Percentiles rank a stretch among this genome's conserved stretches.
phyloP scores from a whole-genome alignment of 2,888 invertebrate genomes.

The Seladonia tumulorum region DNA sequence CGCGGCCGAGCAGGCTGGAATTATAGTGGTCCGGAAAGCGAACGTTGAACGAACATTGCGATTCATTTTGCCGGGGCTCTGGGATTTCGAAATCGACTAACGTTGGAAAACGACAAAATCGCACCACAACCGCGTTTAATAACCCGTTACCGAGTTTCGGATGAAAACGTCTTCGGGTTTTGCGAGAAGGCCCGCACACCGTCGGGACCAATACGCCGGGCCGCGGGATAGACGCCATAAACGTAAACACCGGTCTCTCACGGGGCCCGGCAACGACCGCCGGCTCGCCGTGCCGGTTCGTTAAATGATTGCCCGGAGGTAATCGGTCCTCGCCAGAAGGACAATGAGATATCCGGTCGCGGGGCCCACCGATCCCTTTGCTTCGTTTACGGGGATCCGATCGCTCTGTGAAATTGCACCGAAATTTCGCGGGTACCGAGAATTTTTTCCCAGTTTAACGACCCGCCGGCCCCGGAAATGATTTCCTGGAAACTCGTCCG shows the following conservation, averaged over 20 bases:
- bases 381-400: conserved; percentile 11
- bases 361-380: neutral
- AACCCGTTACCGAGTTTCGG: neutral
- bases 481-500: neutral
- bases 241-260: conserved; percentile 36
- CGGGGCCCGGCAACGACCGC: conserved; percentile 29
- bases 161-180: neutral
- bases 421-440: conserved; percentile 26
- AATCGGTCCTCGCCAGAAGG: conserved; percentile 37
- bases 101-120: too few relatives aligned
- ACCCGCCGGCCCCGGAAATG: neutral
- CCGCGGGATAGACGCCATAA: conserved; percentile 26
- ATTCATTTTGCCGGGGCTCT: neutral
- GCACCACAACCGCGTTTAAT: too few relatives aligned
- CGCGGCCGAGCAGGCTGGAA: conserved; percentile 55
- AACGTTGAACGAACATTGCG: conserved; percentile 52
- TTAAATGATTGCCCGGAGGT: conserved; percentile 46
- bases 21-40: conserved; percentile 63
- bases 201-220: neutral
- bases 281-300: conserved; percentile 9
- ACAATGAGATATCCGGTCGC: conserved; percentile 37
- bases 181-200: neutral
- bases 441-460: neutral
- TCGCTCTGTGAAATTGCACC: conserved; percentile 39
- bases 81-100: neutral